Base-by-base conservation (phyloP, 2,797 vertebrate species). In the Pangasius mekongensis region DNA sequence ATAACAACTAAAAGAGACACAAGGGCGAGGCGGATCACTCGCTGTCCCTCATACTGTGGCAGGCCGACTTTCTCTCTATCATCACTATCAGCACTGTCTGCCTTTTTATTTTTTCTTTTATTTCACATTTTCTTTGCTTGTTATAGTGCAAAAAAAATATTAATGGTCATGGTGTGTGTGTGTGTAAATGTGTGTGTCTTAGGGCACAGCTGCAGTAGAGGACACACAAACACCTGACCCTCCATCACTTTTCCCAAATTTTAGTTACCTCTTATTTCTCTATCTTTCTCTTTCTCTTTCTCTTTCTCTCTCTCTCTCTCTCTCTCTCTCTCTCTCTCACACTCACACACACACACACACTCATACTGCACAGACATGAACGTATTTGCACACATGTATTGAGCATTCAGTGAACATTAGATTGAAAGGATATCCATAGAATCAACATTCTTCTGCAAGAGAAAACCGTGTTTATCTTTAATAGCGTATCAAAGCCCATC, bases 151-250 rank as follows among this genome's bases (percentile, higher is more conserved):
- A n/a, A 30, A n/a, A 5, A 33, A 33, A 67, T n/a, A n/a, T 27
- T 33, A 67, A 16, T 20, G 36, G 71, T 89, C 39, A 93, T 91
- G 83, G 89, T 89, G 54, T 69, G 87, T 69, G 87, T 47, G 47
- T 47, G 47, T n/a, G n/a, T n/a, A n/a, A n/a, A n/a, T n/a, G n/a
- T n/a, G n/a, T n/a, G n/a, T n/a, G 93, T 92, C 92, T 91, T 92
- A 24, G 64, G 64, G 90, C 91, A 78, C 95, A 94, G 95, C 94
- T 60, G 52, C 52, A 54, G 52, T 54, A 16, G 3, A 54, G 52
- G 52, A 52, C 52, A 52, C 52, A 54, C 52, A 54, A 14, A 54
- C 14, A 14, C 52, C 52, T 14, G 52, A 54, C 14, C 49, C 49
- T 49, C 49, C 52, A 54, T 14, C 56, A 56, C 54, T 56, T 56